Evolutionary conservation across 2,888 invertebrate genomes (phyloP).

Genomic region (Chaetogeoica ovagalla): DNA sequence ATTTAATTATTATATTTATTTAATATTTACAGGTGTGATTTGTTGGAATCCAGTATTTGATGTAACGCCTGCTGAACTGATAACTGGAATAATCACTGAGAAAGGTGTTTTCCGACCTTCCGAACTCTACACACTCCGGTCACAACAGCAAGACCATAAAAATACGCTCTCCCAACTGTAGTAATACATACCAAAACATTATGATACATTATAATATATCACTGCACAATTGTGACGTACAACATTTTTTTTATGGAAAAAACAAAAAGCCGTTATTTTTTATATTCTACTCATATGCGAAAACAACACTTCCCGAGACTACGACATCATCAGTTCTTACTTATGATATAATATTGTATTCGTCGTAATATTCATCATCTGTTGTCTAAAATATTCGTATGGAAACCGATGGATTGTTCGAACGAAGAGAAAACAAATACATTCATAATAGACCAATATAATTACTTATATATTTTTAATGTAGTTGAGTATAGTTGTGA

Average conservation of each 20-base stretch:
- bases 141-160: conserved; percentile 36
- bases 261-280: conserved; percentile 35
- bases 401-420: conserved; percentile 19
- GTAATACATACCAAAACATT: conserved; percentile 28
- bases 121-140: conserved; percentile 58
- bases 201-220: too few species aligned
- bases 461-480: conserved; percentile 12
- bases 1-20: too few species aligned
- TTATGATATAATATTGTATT: conserved; percentile 41
- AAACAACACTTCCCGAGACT: conserved; percentile 39
- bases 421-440: conserved; percentile 19
- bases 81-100: conserved; percentile 93
- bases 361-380: conserved; percentile 18
- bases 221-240: conserved; percentile 27
- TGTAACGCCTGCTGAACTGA: conserved; percentile 89
- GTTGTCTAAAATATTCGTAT: conserved; percentile 21
- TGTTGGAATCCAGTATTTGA: conserved; percentile 99
- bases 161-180: conserved; percentile 37
- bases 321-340: conserved; percentile 33
- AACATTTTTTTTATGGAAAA: not conserved
- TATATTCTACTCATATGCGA: conserved; percentile 24
- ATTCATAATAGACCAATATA: conserved; percentile 23
- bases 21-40: conserved; percentile 72
- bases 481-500: conserved; percentile 50
- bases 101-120: conserved; percentile 78